Conservation (phyloP, 1,140 invertebrate genomes). For the Drosophila cardini region DNA sequence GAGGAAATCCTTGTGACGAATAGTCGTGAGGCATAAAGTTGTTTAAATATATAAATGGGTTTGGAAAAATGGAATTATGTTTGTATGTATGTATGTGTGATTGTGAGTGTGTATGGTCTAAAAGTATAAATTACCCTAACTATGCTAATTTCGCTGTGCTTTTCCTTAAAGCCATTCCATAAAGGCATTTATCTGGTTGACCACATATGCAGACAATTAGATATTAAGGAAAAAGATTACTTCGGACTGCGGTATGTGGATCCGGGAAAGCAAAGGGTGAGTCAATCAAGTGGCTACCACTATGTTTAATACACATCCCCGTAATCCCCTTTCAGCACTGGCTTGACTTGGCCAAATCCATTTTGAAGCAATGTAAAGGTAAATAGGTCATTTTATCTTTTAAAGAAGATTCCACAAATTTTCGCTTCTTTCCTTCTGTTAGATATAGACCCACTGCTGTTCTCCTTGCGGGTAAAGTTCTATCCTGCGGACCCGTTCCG, state of each 20-base stretch:
- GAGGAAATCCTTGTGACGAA: too few species aligned
- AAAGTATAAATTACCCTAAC: too few species aligned
- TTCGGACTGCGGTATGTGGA: conserved; percentile 98
- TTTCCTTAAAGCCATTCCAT: conserved; percentile 90
- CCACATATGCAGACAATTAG: conserved; percentile 96
- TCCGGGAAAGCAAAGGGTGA: conserved; percentile 95
- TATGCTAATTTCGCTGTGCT: not conserved
- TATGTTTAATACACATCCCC: too few species aligned
- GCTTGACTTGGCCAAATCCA: conserved; percentile 96
- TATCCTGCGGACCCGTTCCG: conserved; percentile 95
- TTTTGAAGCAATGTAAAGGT: conserved; percentile 98
- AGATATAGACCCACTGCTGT: conserved; percentile 94
- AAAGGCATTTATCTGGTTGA: conserved; percentile 97
- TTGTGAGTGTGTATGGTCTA: too few species aligned
- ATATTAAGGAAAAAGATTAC: conserved; percentile 98
- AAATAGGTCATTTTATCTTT: conserved; percentile 66
- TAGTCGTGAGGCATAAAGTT: too few species aligned
- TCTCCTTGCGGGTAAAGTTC: conserved; percentile 97
- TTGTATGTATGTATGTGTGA: too few species aligned
- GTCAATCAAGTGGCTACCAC: conserved; percentile 49
- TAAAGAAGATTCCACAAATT: not conserved
- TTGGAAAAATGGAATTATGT: too few species aligned
- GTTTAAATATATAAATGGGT: too few species aligned
- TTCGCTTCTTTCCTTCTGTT: conserved; percentile 25
- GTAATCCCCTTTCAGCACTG: conserved; percentile 91